Percentiles rank a stretch among this genome's conserved stretches.
Conservation (phyloP, 2,113 vertebrate species). For the Anthoscopus minutus region DNA sequence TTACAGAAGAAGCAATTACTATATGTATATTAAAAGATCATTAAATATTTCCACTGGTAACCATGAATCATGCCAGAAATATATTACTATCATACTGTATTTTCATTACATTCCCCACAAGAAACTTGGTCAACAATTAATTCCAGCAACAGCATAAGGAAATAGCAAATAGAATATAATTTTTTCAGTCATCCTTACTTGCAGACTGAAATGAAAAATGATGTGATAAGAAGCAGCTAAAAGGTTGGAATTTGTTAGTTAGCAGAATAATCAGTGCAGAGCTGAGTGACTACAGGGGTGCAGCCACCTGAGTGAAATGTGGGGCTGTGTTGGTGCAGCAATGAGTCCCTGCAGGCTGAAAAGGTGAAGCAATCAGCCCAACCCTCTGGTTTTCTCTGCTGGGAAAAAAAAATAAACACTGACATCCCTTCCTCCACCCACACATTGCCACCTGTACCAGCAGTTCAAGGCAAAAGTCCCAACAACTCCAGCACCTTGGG, state of each 20-base stretch:
- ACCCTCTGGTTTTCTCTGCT: background rate
- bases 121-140: background rate
- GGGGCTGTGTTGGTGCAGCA: background rate
- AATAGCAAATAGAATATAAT: background rate
- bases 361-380: background rate
- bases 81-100: background rate
- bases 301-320: background rate
- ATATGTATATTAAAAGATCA: background rate
- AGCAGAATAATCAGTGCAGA: background rate
- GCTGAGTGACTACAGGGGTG: background rate
- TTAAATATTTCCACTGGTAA: background rate
- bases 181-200: background rate
- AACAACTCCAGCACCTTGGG: background rate
- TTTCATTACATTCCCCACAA: background rate
- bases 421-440: background rate
- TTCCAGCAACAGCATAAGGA: background rate
- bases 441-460: background rate
- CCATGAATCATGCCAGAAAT: background rate
- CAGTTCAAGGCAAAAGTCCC: background rate
- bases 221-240: background rate
- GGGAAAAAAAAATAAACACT: background rate
- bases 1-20: slow-evolving; percentile 39
- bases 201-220: background rate
- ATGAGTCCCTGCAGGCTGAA: background rate
- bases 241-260: background rate